Conservation (phyloP, 1,140 invertebrate genomes). For the Drosophila nebulosa region DNA sequence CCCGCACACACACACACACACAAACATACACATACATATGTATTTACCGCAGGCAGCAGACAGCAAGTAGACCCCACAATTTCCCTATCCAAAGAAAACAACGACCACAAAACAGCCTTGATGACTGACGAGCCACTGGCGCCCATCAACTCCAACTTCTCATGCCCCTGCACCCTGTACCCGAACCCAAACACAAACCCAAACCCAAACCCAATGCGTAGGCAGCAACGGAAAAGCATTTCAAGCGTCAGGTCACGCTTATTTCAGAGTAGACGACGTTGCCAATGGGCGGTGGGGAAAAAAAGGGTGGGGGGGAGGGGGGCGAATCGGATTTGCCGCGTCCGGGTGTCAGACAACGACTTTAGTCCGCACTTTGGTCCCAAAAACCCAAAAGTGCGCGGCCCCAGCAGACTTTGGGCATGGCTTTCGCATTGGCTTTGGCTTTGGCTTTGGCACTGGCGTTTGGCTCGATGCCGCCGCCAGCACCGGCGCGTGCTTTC, state of each 20-base stretch:
- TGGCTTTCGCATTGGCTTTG: constrained; percentile 33
- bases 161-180: background rate
- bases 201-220: constrained; percentile 15
- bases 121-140: constrained; percentile 51
- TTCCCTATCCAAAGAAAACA: constrained; percentile 8
- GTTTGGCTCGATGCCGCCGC: background rate
- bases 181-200: background rate
- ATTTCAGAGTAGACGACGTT: constrained; percentile 40
- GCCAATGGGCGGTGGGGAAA: too few relatives aligned
- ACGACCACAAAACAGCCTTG: constrained; percentile 53
- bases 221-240: constrained; percentile 29
- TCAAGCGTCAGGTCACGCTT: constrained; percentile 68
- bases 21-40: constrained; percentile 10
- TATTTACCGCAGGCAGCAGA: constrained; percentile 20
- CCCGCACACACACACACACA: constrained; percentile 9
- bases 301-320: background rate
- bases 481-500: constrained; percentile 25
- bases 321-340: background rate
- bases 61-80: constrained; percentile 30
- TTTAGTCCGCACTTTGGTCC: constrained; percentile 46
- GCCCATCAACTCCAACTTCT: constrained; percentile 25
- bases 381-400: constrained; percentile 48
- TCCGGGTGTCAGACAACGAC: constrained; percentile 46
- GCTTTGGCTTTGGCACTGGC: constrained; percentile 14
- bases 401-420: constrained; percentile 8